Evolutionary conservation across 2,113 vertebrate genomes (phyloP).

Genomic region (Ia io): DNA sequence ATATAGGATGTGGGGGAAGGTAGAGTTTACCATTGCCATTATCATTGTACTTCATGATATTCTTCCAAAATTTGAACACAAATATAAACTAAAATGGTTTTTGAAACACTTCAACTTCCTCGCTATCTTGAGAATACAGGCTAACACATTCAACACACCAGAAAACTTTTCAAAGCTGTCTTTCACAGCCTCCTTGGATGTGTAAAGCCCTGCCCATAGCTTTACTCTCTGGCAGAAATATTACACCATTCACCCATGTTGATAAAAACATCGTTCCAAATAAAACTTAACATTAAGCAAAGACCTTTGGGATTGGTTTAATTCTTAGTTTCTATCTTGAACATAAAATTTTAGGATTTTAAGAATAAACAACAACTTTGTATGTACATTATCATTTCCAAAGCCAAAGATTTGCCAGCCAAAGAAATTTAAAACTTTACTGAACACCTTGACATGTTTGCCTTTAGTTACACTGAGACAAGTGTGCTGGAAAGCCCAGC

Average conservation of each 20-base stretch:
- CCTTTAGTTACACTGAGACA: background rate
- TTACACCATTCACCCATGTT: background rate
- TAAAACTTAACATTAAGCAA: constrained; percentile 16
- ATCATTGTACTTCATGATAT: background rate
- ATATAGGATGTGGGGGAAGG: background rate
- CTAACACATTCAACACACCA: background rate
- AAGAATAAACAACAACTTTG: background rate
- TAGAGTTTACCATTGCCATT: background rate
- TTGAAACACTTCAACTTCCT: background rate
- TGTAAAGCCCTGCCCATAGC: background rate
- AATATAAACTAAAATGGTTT: background rate
- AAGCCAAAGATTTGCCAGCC: background rate
- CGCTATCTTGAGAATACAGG: background rate
- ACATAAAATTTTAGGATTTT: background rate
- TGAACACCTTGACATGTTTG: background rate
- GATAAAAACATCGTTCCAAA: constrained; percentile 25
- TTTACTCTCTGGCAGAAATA: constrained; percentile 28
- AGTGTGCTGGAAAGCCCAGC: background rate
- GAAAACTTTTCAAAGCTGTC: constrained; percentile 21
- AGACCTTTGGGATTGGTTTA: background rate
- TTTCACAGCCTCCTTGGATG: background rate
- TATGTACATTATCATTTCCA: background rate
- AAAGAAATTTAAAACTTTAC: background rate
- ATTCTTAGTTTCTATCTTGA: background rate
- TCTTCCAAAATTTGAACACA: constrained; percentile 6